Evolutionary conservation across 2,113 vertebrate genomes (phyloP).

Genomic region (Ifrita kowaldi): DNA sequence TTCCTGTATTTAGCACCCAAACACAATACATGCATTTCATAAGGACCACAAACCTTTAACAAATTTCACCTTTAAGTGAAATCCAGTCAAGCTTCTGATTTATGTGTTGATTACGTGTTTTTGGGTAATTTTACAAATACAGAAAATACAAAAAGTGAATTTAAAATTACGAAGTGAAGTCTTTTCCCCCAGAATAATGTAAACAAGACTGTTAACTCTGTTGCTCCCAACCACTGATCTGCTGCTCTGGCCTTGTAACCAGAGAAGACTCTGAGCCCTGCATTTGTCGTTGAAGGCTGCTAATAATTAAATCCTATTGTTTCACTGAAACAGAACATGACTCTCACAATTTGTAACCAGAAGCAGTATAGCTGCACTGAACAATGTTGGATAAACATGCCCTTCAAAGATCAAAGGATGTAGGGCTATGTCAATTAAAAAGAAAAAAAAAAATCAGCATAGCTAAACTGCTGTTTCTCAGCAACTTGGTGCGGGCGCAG

Average conservation of each 20-base stretch:
- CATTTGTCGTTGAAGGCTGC: slow-evolving; percentile 51
- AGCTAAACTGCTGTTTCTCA: slow-evolving; percentile 25
- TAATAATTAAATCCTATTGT: slow-evolving; percentile 67
- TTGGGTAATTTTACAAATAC: neutral
- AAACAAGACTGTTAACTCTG: neutral
- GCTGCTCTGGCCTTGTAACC: slow-evolving; percentile 37
- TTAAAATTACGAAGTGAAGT: neutral
- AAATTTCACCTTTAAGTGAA: neutral
- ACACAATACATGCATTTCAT: neutral
- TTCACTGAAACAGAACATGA: slow-evolving; percentile 56
- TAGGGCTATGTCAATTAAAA: slow-evolving; percentile 37
- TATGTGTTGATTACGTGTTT: neutral
- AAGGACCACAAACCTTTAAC: neutral
- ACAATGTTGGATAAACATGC: slow-evolving; percentile 60
- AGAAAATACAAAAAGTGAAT: neutral
- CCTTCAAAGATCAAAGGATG: slow-evolving; percentile 60
- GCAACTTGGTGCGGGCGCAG: neutral
- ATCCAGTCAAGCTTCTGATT: neutral
- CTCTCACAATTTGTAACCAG: slow-evolving; percentile 56
- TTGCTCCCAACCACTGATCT: neutral
- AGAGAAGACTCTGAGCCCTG: neutral
- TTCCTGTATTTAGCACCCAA: neutral
- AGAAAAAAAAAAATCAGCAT: neutral
- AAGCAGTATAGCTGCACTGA: slow-evolving; percentile 36
- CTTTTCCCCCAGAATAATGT: neutral